phyloP scores from a whole-genome alignment of 37 sponge, comb jelly and placozoan species.

The Agelas oroides region DNA sequence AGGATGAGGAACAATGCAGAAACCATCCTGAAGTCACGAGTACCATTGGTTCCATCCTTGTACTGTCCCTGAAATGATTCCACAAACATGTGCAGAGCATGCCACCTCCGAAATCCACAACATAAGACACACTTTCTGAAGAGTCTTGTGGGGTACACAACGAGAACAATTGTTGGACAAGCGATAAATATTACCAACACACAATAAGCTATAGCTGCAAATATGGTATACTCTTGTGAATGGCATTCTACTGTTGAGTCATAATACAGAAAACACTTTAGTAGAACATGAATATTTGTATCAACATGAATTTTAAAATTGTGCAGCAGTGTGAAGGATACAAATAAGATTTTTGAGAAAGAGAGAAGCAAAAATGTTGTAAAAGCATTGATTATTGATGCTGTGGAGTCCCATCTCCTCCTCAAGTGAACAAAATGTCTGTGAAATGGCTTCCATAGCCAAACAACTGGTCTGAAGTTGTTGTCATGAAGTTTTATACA shows the following conservation, averaged over 20 bases:
- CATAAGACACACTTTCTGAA: not conserved
- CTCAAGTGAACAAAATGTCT: conserved; percentile 15
- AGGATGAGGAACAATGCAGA: too few relatives aligned
- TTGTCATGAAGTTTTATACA: conserved; percentile 18
- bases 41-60: too few relatives aligned
- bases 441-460: conserved; percentile 21
- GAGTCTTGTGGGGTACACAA: conserved; percentile 25
- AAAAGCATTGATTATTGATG: conserved; percentile 5
- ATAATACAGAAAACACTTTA: not conserved
- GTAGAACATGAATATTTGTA: not conserved
- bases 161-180: conserved; percentile 2
- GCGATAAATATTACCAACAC: conserved; percentile 9
- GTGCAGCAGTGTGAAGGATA: not conserved
- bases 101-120: too few relatives aligned
- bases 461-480: conserved; percentile 8
- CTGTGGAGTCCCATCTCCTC: conserved; percentile 19
- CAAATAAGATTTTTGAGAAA: conserved; percentile 16
- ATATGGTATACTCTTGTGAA: conserved; percentile 7
- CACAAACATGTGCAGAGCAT: too few relatives aligned
- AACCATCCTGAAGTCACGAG: too few relatives aligned
- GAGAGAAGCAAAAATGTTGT: conserved; percentile 32
- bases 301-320: not conserved
- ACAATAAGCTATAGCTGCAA: not conserved
- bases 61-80: too few relatives aligned
- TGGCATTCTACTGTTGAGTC: conserved; percentile 8